Evolutionary conservation across 2,888 invertebrate species (phyloP), one percentile per base, ranked within the genome.

Genomic region (Diarsia dahlii): DNA sequence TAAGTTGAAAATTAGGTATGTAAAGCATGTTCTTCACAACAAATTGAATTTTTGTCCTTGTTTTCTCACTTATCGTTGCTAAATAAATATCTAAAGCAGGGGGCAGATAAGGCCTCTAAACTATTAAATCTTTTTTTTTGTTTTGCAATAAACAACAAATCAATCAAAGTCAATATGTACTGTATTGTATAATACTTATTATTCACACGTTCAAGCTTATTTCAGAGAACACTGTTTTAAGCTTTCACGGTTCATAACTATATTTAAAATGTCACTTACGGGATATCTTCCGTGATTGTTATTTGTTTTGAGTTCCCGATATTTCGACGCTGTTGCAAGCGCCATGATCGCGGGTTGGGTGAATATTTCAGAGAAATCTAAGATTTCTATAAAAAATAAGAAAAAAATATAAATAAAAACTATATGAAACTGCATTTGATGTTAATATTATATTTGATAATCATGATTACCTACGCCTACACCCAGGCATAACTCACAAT

Each of bases 371-470:
- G 23, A 23, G 56, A 56, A 13, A 12, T 12, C 1, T 54, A n/a
- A n/a, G 12, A 9, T 23, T 56, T 23, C 23, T 54, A 3, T 54
- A 54, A 54, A n/a, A 52, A 54, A 54, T 20, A 9, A 52, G 20
- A n/a, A n/a, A 10, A 3, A 54, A 54, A 54, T n/a, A 10, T 48
- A 15, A 13, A 48, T 48, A 15, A 48, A 48, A 48, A 48, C 48
- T 48, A 13, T 48, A 48, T 50, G 18, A 50, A 2, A 6, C 18
- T 28, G 23, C 23, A n/a, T 62, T n/a, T 39, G 0, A 39, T 62
- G 20, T 39, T 12, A 39, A 39, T 62, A n/a, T 62, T 62, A 39
- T 62, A n/a, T 62, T 62, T 62, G 62, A 39, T n/a, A 62, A 39
- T 12, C 39, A 62, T 39, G 12, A 45, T n/a, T n/a, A n/a, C n/a